Evolutionary conservation across 2,797 vertebrate species (phyloP).

Genomic region (Sorex maritimensis): DNA sequence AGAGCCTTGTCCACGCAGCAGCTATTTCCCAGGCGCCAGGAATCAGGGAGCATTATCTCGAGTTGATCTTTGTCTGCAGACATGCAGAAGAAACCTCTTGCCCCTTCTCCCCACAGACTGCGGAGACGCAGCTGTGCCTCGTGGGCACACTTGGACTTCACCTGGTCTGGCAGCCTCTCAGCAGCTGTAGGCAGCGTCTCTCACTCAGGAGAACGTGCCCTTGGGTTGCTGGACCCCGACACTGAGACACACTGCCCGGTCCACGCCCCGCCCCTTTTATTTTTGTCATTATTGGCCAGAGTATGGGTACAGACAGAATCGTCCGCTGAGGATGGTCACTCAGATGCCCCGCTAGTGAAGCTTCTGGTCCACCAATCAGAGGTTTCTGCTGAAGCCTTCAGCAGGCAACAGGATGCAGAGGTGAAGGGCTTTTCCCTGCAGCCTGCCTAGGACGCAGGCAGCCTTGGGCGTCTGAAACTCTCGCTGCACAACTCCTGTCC

Average conservation of each 20-base stretch:
- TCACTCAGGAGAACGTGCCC: background rate
- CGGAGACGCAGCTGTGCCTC: background rate
- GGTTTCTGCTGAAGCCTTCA: constrained; percentile 22
- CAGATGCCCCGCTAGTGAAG: constrained; percentile 36
- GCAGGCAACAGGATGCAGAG: background rate
- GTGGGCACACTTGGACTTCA: background rate
- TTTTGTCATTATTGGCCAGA: background rate
- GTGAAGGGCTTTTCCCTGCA: background rate
- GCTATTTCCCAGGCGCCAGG: constrained; percentile 7
- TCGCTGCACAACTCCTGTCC: background rate
- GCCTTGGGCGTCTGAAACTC: background rate
- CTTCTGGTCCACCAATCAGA: constrained; percentile 45
- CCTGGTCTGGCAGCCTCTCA: background rate
- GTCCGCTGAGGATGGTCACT: background rate
- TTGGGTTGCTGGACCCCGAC: constrained; percentile 14
- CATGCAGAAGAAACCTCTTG: background rate
- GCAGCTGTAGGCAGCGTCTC: constrained; percentile 31
- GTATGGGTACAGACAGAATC: constrained; percentile 17
- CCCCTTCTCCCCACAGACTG: background rate
- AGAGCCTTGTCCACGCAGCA: background rate
- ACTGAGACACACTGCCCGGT: background rate
- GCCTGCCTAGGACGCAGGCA: background rate
- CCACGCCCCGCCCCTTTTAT: background rate
- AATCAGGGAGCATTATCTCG: background rate
- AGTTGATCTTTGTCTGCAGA: background rate